Base-by-base conservation (phyloP, 2,797 vertebrate species). In the Philypnodon macrostomus region DNA sequence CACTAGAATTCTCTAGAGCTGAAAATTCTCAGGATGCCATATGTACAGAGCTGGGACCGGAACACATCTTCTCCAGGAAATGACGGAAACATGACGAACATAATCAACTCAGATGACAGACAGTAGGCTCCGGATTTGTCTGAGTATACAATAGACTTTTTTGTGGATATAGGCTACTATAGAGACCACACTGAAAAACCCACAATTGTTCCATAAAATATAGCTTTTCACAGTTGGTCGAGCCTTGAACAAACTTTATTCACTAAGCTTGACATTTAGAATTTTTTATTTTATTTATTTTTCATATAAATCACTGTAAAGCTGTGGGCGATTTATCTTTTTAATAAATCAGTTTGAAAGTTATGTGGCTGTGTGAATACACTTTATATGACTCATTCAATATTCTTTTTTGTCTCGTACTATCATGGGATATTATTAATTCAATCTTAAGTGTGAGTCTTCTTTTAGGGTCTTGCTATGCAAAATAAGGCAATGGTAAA, bases 341-440 rank as follows among this genome's bases (percentile, higher is more conserved):
- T 34, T 34, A 6, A 7, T 5, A 14, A 15, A 34, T 4, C 32
- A 14, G 32, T 32, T 32, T 34, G 13, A 7, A 34, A 34, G 7
- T 1, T 34, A 34, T 14, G 16, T n/a, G n/a, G n/a, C n/a, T n/a
- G n/a, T n/a, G n/a, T n/a, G 14, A 34, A 34, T 3, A 16, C 7
- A 34, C 14, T 33, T 33, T 33, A 33, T 8, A 7, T 15, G 14
- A 15, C 3, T 34, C 2, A 8, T 34, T 34, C 16, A 14, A 34
- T 34, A 16, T 34, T 34, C 33, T 34, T 34, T n/a, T 34, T 34
- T 14, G 33, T 34, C 33, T 34, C 15, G n/a, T 34, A 13, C 32
- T 13, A 14, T 15, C 33, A 34, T 16, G 33, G 33, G 33, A 34
- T 34, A 34, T 34, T 34, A 34, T 16, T 34, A 34, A 34, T 34